Evolutionary conservation across 2,797 vertebrate species (phyloP).

Genomic region (Diplodus sargus): DNA sequence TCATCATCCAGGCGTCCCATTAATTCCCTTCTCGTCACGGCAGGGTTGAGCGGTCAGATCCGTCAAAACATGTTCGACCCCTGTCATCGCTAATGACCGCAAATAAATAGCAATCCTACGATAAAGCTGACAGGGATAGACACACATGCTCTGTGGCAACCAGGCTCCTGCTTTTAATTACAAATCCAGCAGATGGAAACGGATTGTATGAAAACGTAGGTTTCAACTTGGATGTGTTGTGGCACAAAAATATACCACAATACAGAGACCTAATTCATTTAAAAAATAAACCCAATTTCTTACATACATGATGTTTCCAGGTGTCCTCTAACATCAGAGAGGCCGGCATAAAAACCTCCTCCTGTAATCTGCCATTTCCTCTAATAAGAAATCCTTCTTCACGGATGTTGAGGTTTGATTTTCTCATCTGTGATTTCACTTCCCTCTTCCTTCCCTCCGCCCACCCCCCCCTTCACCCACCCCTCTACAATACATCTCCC

Average conservation of each 20-base stretch:
- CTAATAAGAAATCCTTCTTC: constrained; percentile 11
- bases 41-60: constrained; percentile 32
- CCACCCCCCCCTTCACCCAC: constrained; percentile 24
- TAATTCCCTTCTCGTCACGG: constrained; percentile 53
- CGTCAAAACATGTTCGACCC: constrained; percentile 47
- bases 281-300: not conserved
- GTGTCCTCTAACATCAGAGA: not conserved
- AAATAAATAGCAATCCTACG: constrained; percentile 24
- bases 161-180: not conserved
- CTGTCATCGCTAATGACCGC: constrained; percentile 22
- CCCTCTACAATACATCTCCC: constrained; percentile 30
- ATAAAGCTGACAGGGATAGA: constrained; percentile 24
- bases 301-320: constrained; percentile 3
- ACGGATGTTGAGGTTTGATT: constrained; percentile 27
- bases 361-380: constrained; percentile 30
- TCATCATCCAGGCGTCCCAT: constrained; percentile 48
- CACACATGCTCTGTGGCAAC: constrained; percentile 6
- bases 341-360: not conserved
- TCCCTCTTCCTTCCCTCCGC: not conserved
- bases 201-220: not conserved
- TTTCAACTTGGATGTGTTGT: not conserved
- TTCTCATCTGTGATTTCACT: constrained; percentile 25
- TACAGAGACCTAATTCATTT: not conserved
- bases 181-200: constrained; percentile 17
- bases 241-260: not conserved